Evolutionary conservation across 2,888 invertebrate species (phyloP), one percentile per base, ranked within the genome.

Genomic region (Chymomyza procnemis): DNA sequence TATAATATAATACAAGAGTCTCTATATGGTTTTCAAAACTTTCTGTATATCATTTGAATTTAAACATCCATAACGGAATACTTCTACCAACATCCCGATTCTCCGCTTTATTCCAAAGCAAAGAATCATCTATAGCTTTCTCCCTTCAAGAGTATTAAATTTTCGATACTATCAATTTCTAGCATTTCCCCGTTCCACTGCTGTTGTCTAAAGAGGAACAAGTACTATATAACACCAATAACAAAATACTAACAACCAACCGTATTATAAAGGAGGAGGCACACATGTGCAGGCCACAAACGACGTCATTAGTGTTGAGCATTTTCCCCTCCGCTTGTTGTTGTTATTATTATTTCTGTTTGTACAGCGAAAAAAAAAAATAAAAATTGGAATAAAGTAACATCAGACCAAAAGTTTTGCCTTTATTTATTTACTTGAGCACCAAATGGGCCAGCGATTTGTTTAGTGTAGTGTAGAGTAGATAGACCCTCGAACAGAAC

Each of bases 301-400:
- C 82, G 80, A 81, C 78, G 82, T 81, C 80, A 81, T 81, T 82
- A 81, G 82, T 79, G 79, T 68, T 75, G 73, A n/a, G 67, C 76
- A 74, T 74, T 76, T 70, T 68, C 73, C 67, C 50, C 68, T 72
- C 67, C 50, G 65, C 64, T 64, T 69, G 66, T 61, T 52, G 56
- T 22, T 59, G 66, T 16, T 68, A 56, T 50, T 68, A 60, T 66
- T 26, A 64, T 71, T 70, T 56, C 70, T 76, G 74, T 74, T 74
- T 78, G 78, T 76, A 66, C 21, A 52, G 46, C 19, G 66, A 47
- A 55, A 75, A 80, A 76, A 80, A 76, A 72, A 80, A 55, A 75
- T 79, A 76, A 80, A 76, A 72, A 80, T 1, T 26, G 3, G 26
- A 26, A 26, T 26, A 26, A 26, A 26, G 73, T 80, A 80, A 74